Evolutionary conservation across 2,113 vertebrate genomes (phyloP), one percentile per base, ranked within the genome.

Genomic region (Pao palembangensis): DNA sequence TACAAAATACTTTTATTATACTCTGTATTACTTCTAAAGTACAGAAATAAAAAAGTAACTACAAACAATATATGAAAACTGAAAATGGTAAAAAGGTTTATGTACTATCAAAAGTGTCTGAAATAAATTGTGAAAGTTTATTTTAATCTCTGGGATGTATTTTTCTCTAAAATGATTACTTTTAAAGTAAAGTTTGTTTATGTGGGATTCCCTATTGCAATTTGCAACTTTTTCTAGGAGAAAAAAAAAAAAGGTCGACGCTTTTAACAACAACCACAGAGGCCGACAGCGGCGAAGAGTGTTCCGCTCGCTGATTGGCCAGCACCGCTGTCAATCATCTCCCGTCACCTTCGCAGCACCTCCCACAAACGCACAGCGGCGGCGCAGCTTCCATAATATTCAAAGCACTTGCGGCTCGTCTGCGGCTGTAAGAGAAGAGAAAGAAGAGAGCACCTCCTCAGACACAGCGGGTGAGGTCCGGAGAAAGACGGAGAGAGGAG

Each of bases 361-460:
- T 65, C 87, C 86, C 82, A 69, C 77, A 80, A 90, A 80, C 84
- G 79, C 84, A 82, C 78, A 63, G 71, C 76, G 82, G 85, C 80
- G 80, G 80, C 69, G 79, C 79, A 85, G 82, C 71, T 69, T 71
- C 67, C 51, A 28, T 91, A 85, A 85, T 85, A 80, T 80, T 85
- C 78, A 67, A 86, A 64, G 85, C 81, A 79, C 83, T 80, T 78
- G 81, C 75, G 73, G 84, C 78, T 87, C 75, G 88, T 85, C 86
- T 85, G 83, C 88, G 71, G 82, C 84, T 58, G 47, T 73, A 84
- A 77, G 73, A 68, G 52, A 60, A 69, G 74, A 80, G 76, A 82
- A 51, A 67, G 65, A 67, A 46, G 44, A 46, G 44, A 46, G 44
- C 34, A 12, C 10, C 34, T 38, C 34, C 34, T 38, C 34, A 46